Percentiles rank a stretch among this genome's conserved stretches.
Evolutionary conservation across 2,888 invertebrate genomes (phyloP).

Genomic region (Rhagium mordax): DNA sequence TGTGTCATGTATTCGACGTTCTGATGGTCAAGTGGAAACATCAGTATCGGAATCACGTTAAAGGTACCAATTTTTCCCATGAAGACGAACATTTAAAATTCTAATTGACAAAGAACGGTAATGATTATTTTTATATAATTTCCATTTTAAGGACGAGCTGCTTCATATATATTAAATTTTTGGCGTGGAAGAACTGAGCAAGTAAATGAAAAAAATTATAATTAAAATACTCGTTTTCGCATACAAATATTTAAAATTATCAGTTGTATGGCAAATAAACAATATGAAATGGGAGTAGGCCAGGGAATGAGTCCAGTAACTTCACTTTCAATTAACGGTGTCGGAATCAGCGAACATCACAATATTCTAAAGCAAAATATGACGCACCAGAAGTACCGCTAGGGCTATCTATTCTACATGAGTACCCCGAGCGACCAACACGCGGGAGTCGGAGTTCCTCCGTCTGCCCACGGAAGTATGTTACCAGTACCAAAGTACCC

Average conservation of each 20-base stretch:
- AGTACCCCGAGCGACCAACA: constrained; percentile 11
- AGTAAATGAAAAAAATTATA: too few relatives aligned
- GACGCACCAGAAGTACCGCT: constrained; percentile 56
- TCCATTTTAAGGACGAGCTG: too few relatives aligned
- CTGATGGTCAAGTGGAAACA: too few relatives aligned
- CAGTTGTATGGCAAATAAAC: constrained; percentile 28
- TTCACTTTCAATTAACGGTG: constrained; percentile 68
- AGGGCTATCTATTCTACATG: constrained; percentile 37
- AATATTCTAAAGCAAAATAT: constrained; percentile 49
- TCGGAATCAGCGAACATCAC: constrained; percentile 45
- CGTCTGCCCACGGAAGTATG: constrained; percentile 57
- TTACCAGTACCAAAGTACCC: constrained; percentile 56
- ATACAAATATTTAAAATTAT: constrained; percentile 12
- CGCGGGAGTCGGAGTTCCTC: constrained; percentile 49
- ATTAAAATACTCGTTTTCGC: neutral
- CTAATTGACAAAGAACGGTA: too few relatives aligned
- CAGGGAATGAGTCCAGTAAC: constrained; percentile 64
- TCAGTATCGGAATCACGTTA: too few relatives aligned
- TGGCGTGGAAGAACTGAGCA: too few relatives aligned
- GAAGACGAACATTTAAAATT: too few relatives aligned
- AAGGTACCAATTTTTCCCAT: too few relatives aligned
- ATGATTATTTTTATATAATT: too few relatives aligned
- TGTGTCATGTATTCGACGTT: too few relatives aligned
- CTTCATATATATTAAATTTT: too few relatives aligned
- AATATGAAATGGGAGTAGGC: constrained; percentile 61